Conservation (phyloP, 2,888 invertebrate species). For the Cremastobaeus sp. region DNA sequence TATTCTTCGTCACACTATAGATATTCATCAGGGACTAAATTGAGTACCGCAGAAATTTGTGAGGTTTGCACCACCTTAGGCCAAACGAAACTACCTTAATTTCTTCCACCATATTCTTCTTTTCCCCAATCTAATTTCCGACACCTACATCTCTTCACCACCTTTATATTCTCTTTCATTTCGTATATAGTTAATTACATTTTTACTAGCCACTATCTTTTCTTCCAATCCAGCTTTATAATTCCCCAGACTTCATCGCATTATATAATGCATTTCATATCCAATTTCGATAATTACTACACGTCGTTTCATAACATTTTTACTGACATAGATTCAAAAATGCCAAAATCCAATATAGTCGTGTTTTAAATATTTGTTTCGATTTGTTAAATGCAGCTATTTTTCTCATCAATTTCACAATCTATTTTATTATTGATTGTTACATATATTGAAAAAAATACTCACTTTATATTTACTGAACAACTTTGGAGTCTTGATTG, state of each 20-base stretch:
- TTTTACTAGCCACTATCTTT: slow-evolving; percentile 69
- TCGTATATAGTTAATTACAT: slow-evolving; percentile 72
- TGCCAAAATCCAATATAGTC: too few relatives aligned
- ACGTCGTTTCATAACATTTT: too few relatives aligned
- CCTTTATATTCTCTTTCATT: slow-evolving; percentile 67
- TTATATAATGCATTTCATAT: slow-evolving; percentile 23
- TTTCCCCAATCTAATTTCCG: slow-evolving; percentile 31
- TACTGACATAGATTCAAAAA: too few relatives aligned
- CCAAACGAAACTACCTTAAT: slow-evolving; percentile 21
- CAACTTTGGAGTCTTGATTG: too few relatives aligned
- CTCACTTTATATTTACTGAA: too few relatives aligned
- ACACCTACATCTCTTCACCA: slow-evolving; percentile 34
- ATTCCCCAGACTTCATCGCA: slow-evolving; percentile 15
- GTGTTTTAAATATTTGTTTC: too few relatives aligned
- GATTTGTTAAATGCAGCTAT: too few relatives aligned
- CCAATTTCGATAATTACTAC: slow-evolving; percentile 6
- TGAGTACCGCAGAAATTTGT: slow-evolving; percentile 24
- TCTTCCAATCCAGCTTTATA: slow-evolving; percentile 47
- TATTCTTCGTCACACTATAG: slow-evolving; percentile 6
- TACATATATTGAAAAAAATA: too few relatives aligned
- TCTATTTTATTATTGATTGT: too few relatives aligned
- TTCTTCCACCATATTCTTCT: slow-evolving; percentile 35
- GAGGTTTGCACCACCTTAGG: slow-evolving; percentile 10
- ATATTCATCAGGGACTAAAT: slow-evolving; percentile 6
- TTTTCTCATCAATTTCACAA: too few relatives aligned